Evolutionary conservation across 53 echinoderm and acorn worm species (phyloP).

Genomic region (Mesocentrotus franciscanus): DNA sequence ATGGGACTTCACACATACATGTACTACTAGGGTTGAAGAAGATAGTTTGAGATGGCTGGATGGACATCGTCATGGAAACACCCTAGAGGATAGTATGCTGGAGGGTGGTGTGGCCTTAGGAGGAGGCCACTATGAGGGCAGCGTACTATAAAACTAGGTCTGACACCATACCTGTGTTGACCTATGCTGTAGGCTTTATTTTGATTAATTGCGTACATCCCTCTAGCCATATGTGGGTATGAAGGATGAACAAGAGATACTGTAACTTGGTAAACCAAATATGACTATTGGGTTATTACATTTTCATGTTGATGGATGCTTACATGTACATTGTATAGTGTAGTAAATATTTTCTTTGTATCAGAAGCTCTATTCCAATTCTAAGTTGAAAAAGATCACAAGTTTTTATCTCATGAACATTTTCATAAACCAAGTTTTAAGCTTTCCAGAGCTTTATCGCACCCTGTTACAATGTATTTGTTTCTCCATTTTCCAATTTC

Average conservation of each 20-base stretch:
- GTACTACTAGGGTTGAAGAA: not conserved
- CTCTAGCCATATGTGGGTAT: not conserved
- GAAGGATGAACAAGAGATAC: not conserved
- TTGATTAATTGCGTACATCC: not conserved
- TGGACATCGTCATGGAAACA: slow-evolving; percentile 16
- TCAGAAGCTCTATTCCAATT: no score
- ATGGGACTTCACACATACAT: slow-evolving; percentile 32
- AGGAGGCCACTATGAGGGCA: slow-evolving; percentile 42
- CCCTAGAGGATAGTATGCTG: not conserved
- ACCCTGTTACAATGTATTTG: no score
- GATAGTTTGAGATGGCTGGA: slow-evolving; percentile 1
- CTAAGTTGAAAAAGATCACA: no score
- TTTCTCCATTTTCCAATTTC: no score
- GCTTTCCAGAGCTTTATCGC: no score
- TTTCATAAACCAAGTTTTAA: no score
- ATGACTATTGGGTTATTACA: not conserved
- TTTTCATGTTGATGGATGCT: not conserved
- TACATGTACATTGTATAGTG: no score
- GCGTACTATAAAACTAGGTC: slow-evolving; percentile 41
- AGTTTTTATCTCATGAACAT: no score
- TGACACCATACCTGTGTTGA: slow-evolving; percentile 26
- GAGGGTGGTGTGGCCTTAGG: not conserved
- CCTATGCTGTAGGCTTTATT: not conserved
- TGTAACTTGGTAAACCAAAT: not conserved
- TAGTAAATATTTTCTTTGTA: no score